Conservation (phyloP, 2,888 invertebrate genomes). For the Theretra japonica region DNA sequence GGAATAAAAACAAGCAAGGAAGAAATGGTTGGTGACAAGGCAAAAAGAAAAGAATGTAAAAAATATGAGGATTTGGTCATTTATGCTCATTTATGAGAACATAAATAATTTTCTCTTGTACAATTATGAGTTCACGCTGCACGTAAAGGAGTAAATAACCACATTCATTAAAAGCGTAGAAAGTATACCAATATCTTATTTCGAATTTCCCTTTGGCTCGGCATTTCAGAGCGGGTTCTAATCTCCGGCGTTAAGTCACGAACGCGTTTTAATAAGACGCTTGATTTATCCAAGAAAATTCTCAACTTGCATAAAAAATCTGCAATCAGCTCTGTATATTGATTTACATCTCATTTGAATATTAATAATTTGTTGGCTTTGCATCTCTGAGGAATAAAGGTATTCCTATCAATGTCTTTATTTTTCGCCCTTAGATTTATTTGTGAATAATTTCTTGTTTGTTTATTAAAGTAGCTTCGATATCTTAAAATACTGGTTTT, state of each 20-base stretch:
- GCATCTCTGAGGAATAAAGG: too few species aligned
- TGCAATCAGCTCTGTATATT: conserved; percentile 1
- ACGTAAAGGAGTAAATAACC: too few species aligned
- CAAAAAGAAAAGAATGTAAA: too few species aligned
- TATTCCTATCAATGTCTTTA: not conserved
- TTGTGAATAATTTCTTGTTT: not conserved
- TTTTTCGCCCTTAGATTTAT: not conserved
- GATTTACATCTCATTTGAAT: not conserved
- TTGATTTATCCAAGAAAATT: not conserved
- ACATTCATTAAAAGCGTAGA: not conserved
- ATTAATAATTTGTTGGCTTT: not conserved
- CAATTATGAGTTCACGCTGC: too few species aligned
- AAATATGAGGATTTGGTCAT: too few species aligned
- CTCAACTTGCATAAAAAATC: not conserved
- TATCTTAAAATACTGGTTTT: too few species aligned
- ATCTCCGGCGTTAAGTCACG: not conserved
- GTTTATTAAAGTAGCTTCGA: too few species aligned
- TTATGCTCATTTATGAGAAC: too few species aligned
- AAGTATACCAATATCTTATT: not conserved
- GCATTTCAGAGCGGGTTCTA: not conserved
- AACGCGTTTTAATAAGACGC: not conserved
- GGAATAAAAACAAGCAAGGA: too few species aligned
- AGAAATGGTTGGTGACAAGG: too few species aligned
- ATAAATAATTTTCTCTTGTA: too few species aligned
- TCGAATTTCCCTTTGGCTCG: not conserved